These are phyloP conservation scores for Channallabes apus DNA, from an alignment of 2,797 vertebrate genomes.

Conservation along the genomic window DNA sequence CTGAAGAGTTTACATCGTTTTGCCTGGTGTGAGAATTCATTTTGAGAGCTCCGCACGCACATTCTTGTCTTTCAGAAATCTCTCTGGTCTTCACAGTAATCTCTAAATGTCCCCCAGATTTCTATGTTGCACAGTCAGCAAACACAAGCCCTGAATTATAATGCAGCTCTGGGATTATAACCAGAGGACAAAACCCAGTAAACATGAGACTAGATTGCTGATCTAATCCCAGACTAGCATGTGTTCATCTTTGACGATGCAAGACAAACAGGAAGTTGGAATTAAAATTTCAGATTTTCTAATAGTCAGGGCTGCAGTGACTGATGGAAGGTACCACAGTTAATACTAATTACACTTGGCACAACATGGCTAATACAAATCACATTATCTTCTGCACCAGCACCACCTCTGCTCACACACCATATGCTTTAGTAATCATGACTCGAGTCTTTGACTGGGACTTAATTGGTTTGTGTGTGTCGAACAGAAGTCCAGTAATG, in stretches of 20 bases:
- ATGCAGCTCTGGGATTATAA: slow-evolving; percentile 52
- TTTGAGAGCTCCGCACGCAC: slow-evolving; percentile 53
- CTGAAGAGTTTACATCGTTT: slow-evolving; percentile 65
- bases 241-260: neutral
- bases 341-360: slow-evolving; percentile 22
- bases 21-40: slow-evolving; percentile 61
- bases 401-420: slow-evolving; percentile 20
- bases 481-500: slow-evolving; percentile 43
- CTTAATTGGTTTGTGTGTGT: slow-evolving; percentile 39
- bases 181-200: slow-evolving; percentile 40
- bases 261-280: neutral
- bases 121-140: slow-evolving; percentile 43
- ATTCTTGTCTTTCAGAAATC: slow-evolving; percentile 35
- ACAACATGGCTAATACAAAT: slow-evolving; percentile 32
- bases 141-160: slow-evolving; percentile 54
- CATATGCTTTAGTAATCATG: slow-evolving; percentile 43
- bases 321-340: slow-evolving; percentile 37
- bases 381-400: slow-evolving; percentile 31
- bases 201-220: neutral
- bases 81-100: slow-evolving; percentile 50
- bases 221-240: neutral
- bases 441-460: slow-evolving; percentile 24
- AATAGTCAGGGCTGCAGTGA: neutral
- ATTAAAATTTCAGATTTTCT: neutral
- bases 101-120: slow-evolving; percentile 61